These are phyloP conservation scores for Rhinella marina DNA, from an alignment of 2,797 vertebrate genomes.

Conservation along the genomic window DNA sequence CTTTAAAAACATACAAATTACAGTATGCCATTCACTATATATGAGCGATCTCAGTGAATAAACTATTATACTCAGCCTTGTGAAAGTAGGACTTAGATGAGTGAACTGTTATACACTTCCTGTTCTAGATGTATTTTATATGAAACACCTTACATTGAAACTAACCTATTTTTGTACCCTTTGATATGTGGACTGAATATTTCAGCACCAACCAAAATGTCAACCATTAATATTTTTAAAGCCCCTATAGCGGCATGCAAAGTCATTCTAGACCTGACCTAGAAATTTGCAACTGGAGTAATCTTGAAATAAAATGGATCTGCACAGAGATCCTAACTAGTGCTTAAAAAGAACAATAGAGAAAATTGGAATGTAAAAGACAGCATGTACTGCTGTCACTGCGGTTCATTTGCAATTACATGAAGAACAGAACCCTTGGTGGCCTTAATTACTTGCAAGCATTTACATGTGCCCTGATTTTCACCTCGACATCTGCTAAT, in stretches of 20 bases:
- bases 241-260: constrained; percentile 18
- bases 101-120: not conserved
- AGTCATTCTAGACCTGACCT: constrained; percentile 39
- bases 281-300: constrained; percentile 7
- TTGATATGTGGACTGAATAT: constrained; percentile 41
- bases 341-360: not conserved
- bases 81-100: not conserved
- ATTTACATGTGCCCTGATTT: constrained; percentile 13
- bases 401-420: constrained; percentile 53
- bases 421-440: constrained; percentile 32
- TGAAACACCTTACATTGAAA: not conserved
- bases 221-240: constrained; percentile 50
- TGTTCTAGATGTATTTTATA: not conserved
- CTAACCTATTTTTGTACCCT: constrained; percentile 25
- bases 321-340: not conserved
- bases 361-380: not conserved
- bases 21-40: not conserved
- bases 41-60: not conserved
- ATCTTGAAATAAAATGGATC: constrained; percentile 24
- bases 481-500: constrained; percentile 37
- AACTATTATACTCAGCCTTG: not conserved
- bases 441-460: constrained; percentile 32
- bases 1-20: not conserved
- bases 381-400: not conserved
- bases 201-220: constrained; percentile 34